Conservation (phyloP, 2,888 invertebrate genomes). For the Drosophila mercatorum region DNA sequence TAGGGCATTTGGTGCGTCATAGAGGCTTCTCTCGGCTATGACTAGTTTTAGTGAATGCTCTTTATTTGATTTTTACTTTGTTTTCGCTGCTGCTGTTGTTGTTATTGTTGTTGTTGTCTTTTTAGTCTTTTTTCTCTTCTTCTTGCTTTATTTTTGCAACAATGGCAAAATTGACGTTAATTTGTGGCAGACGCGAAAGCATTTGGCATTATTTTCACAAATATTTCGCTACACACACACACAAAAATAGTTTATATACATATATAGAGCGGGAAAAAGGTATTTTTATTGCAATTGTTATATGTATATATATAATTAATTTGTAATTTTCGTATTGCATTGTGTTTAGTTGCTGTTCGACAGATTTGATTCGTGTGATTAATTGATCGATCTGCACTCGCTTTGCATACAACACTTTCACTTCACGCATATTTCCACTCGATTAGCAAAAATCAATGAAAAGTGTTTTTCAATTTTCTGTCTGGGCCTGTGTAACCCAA, state of each 20-base stretch:
- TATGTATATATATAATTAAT: background rate
- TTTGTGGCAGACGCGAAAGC: slow-evolving; percentile 31
- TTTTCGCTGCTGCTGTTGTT: slow-evolving; percentile 13
- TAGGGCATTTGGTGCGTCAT: slow-evolving; percentile 8
- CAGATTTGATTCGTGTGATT: slow-evolving; percentile 11
- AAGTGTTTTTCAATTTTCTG: background rate
- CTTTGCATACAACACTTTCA: slow-evolving; percentile 35
- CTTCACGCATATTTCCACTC: slow-evolving; percentile 16
- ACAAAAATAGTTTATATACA: too few species aligned
- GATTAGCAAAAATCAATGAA: slow-evolving; percentile 16
- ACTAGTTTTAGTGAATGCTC: slow-evolving; percentile 36
- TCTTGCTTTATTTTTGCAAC: slow-evolving; percentile 25
- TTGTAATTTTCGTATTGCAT: background rate
- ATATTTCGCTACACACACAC: slow-evolving; percentile 24
- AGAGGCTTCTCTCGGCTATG: slow-evolving; percentile 10
- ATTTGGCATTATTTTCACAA: slow-evolving; percentile 20
- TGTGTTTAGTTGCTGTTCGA: background rate
- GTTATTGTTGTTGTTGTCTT: background rate
- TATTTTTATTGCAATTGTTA: slow-evolving; percentile 7
- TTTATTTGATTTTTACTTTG: slow-evolving; percentile 35
- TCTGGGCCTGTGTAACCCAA: background rate
- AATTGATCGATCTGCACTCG: slow-evolving; percentile 14
- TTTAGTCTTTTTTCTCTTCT: background rate
- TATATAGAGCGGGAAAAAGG: slow-evolving; percentile 4
- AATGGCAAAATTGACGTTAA: slow-evolving; percentile 37